Evolutionary conservation across 2,888 invertebrate species (phyloP), one percentile per base, ranked within the genome.

Genomic region (Chrysolina americana): DNA sequence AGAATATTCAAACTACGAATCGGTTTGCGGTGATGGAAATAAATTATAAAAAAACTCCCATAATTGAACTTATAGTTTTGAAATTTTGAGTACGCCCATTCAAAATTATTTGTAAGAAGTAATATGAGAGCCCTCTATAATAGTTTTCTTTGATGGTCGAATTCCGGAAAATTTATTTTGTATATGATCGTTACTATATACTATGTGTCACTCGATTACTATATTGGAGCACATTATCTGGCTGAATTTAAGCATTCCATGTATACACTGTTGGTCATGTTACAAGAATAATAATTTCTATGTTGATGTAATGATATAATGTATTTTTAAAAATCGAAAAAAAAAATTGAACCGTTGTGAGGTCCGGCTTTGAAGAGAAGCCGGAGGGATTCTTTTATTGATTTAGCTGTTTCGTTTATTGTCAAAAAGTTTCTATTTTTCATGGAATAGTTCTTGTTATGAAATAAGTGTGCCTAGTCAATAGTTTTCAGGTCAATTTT

Each of bases 381-480:
- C 81, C 79, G 78, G 78, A 78, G 79, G 71, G 79, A 84, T 82
- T 81, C 83, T 86, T 87, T 87, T 83, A 86, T 86, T 87, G 83
- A 84, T 78, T 86, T 87, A 85, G 85, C 63, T 53, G 65, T 72
- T 72, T 72, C 82, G 86, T 88, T 87, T 87, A 88, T 88, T 88
- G 84, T 88, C 87, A 87, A 88, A 88, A 80, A 80, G 88, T 89
- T 89, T 89, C 88, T 89, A 89, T 89, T 89, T 89, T 89, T 88
- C 88, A 88, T 88, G 87, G 87, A 84, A 88, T 87, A 87, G 87
- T 90, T 90, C 90, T 90, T 90, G 90, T 91, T 91, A 90, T 87
- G 64, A 86, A 90, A 89, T 91, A 91, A 90, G 91, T 91, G 91
- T 91, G 91, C 91, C 91, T 91, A 91, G 91, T 91, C 90, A 91